These are phyloP conservation scores for Mormyrus hasselquistii DNA, from an alignment of 2,797 vertebrate genomes.

Conservation along the genomic window DNA sequence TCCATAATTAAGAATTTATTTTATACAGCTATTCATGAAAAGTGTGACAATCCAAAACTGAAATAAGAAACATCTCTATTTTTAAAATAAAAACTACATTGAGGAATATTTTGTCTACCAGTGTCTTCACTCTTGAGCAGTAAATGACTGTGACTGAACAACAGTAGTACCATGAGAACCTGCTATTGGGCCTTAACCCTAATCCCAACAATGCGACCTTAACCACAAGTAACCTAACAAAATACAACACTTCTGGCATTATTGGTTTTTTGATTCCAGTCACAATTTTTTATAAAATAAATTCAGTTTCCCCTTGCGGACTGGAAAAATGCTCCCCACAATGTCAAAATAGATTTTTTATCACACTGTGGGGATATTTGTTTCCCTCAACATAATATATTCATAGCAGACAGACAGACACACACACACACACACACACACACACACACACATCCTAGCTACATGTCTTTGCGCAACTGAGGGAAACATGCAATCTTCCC, in stretches of 20 bases:
- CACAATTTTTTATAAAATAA: too few relatives aligned
- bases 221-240: background rate
- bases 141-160: background rate
- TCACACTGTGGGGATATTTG: too few relatives aligned
- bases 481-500: background rate
- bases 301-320: too few relatives aligned
- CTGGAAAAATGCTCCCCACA: too few relatives aligned
- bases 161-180: background rate
- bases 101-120: background rate
- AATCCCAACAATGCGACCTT: background rate
- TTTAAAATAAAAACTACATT: background rate
- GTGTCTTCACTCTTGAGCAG: background rate
- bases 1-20: background rate
- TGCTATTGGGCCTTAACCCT: background rate
- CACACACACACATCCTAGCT: background rate
- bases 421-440: background rate
- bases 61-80: background rate
- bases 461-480: background rate
- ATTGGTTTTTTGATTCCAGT: background rate
- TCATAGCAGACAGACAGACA: background rate
- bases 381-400: background rate
- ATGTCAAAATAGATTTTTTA: too few relatives aligned
- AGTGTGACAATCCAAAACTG: background rate
- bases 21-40: background rate
- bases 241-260: background rate